Evolutionary conservation across 2,888 invertebrate genomes (phyloP), one percentile per base, ranked within the genome.

Genomic region (Tanaodytes sp.): DNA sequence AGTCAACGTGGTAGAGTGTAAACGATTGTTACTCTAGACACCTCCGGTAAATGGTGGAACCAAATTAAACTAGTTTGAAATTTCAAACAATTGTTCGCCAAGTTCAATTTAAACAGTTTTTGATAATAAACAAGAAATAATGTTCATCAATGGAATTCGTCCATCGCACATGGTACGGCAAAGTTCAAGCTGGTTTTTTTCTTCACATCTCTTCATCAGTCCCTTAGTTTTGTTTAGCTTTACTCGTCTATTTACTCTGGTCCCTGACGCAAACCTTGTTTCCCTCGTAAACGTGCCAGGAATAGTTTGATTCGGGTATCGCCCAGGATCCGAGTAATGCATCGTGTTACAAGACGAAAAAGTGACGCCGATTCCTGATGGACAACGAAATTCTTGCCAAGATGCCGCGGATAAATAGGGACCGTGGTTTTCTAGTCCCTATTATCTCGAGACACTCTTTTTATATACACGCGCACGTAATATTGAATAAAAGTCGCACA

Each of bases 251-350:
- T 69, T 72, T 72, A 59, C 66, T 59, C 46, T 68, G 23, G 57
- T 52, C 59, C 66, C n/a, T 30, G 63, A 69, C 63, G 66, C 66
- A 59, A 66, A 72, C 59, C 63, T 69, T 61, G 69, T 72, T 72
- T 63, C 69, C 59, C 58, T 6, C 39, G 36, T 37, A 63, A 51
- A 72, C 72, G 72, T 72, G 72, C 59, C 36, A 59, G 40, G 72
- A 72, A 72, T 71, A 59, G 63, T 9, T 59, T 55, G 54, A 19
- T 46, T 40, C 39, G 55, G 42, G 64, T 63, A 72, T 72, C 61
- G 66, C 43, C 55, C 52, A 36, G 66, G 66, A 72, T 69, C 59
- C 65, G 12, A 58, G 30, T 61, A 61, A 70, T 51, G 59, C 64
- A 70, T 64, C 16, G 46, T 45, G 20, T 23, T 23, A 46, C 31